Evolutionary conservation across 1,140 invertebrate genomes (phyloP).

Genomic region (Tetraneura akinire): DNA sequence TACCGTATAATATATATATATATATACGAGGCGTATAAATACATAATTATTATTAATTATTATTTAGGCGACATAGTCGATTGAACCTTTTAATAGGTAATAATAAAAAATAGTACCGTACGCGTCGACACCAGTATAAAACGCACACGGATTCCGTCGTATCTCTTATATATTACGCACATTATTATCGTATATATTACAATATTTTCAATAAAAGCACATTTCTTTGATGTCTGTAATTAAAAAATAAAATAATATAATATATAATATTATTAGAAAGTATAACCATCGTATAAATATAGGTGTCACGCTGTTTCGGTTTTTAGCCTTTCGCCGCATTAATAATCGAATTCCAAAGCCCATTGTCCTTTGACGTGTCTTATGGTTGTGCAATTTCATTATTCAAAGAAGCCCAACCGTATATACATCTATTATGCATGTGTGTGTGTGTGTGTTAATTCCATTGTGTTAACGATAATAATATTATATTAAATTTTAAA

Average conservation of each 20-base stretch:
- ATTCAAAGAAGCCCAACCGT: slow-evolving; percentile 40
- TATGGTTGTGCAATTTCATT: slow-evolving; percentile 52
- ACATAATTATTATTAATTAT: too few species aligned
- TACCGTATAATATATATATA: too few species aligned
- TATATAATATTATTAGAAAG: slow-evolving; percentile 42
- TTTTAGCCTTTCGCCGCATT: slow-evolving; percentile 50
- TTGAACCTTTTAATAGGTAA: slow-evolving; percentile 32
- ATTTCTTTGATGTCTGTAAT: slow-evolving; percentile 47
- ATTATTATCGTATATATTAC: too few species aligned
- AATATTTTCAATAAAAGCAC: slow-evolving; percentile 41
- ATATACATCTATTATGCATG: neutral
- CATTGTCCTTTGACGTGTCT: slow-evolving; percentile 51
- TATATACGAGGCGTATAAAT: too few species aligned
- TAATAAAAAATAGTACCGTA: slow-evolving; percentile 31
- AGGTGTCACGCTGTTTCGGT: slow-evolving; percentile 48
- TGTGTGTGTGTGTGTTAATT: slow-evolving; percentile 3
- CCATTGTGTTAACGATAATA: slow-evolving; percentile 47
- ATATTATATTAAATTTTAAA: neutral
- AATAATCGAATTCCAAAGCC: slow-evolving; percentile 50
- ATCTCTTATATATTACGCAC: too few species aligned
- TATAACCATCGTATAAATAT: slow-evolving; percentile 27
- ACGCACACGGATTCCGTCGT: neutral
- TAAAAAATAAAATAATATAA: slow-evolving; percentile 9
- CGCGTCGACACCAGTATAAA: neutral
- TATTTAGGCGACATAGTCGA: neutral